Conservation (phyloP, 2,797 vertebrate species). For the Picus viridis region DNA sequence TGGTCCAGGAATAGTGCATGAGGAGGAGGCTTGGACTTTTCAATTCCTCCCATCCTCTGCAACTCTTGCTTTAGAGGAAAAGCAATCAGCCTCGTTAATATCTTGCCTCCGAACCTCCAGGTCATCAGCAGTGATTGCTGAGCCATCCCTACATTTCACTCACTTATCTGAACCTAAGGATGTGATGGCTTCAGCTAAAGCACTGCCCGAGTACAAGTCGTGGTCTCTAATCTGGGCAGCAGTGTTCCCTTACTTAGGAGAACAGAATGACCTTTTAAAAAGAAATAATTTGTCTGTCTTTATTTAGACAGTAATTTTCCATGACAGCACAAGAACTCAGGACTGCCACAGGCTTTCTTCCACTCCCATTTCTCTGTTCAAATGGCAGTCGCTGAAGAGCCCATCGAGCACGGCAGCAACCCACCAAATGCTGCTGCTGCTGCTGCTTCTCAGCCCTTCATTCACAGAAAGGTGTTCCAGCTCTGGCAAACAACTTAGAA, state of each 20-base stretch:
- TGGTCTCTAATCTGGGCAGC: neutral
- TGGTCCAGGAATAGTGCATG: neutral
- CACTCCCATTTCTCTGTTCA: neutral
- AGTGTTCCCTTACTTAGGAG: neutral
- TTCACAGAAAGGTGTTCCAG: constrained; percentile 49
- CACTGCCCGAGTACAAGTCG: neutral
- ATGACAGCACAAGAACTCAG: neutral
- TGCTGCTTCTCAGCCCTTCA: constrained; percentile 1
- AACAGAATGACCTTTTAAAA: constrained; percentile 5
- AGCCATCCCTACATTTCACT: neutral
- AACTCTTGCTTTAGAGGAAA: neutral
- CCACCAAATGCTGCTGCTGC: neutral
- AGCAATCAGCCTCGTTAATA: neutral
- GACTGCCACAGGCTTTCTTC: neutral
- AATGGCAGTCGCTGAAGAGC: neutral
- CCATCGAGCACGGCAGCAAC: fast-evolving
- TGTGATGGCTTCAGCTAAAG: neutral
- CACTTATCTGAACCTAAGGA: neutral
- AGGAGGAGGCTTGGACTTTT: neutral
- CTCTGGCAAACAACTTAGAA: constrained; percentile 51
- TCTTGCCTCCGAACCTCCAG: neutral
- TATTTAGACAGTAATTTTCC: constrained; percentile 23
- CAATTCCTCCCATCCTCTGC: neutral
- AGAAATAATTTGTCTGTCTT: neutral
- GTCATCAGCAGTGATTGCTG: neutral